phyloP scores from a whole-genome alignment of 2,888 invertebrate genomes.

The Cylloceria caligata region DNA sequence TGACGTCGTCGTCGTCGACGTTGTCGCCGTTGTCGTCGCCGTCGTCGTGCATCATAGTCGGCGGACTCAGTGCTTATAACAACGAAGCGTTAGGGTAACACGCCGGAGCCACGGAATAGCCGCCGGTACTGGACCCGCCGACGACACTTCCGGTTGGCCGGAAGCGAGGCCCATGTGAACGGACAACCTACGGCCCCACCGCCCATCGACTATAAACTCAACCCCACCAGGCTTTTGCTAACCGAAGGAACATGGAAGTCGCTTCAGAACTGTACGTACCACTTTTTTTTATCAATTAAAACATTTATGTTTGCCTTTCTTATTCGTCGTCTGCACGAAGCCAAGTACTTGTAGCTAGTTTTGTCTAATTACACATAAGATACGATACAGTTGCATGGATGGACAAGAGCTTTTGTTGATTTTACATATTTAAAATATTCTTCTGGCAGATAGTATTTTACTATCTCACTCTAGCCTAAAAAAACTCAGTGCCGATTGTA shows the following conservation, averaged over 20 bases:
- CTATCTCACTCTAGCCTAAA: no score
- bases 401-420: no score
- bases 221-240: constrained; percentile 67
- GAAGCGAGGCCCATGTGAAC: constrained; percentile 81
- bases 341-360: no score
- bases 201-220: constrained; percentile 63
- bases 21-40: no score
- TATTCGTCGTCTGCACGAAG: no score
- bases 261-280: constrained; percentile 83
- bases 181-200: constrained; percentile 70
- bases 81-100: constrained; percentile 62
- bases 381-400: no score
- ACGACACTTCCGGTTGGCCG: constrained; percentile 86
- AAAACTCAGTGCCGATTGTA: no score
- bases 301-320: not conserved
- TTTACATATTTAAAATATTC: no score
- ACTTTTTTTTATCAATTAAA: constrained; percentile 34
- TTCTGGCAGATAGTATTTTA: no score
- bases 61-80: constrained; percentile 53
- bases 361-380: no score
- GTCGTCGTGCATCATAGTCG: constrained; percentile 9
- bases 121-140: constrained; percentile 70
- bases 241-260: constrained; percentile 78
- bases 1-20: constrained; percentile 1
- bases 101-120: constrained; percentile 59